Base-by-base conservation (phyloP, 1,140 invertebrate species). In the Galendromus occidentalis region DNA sequence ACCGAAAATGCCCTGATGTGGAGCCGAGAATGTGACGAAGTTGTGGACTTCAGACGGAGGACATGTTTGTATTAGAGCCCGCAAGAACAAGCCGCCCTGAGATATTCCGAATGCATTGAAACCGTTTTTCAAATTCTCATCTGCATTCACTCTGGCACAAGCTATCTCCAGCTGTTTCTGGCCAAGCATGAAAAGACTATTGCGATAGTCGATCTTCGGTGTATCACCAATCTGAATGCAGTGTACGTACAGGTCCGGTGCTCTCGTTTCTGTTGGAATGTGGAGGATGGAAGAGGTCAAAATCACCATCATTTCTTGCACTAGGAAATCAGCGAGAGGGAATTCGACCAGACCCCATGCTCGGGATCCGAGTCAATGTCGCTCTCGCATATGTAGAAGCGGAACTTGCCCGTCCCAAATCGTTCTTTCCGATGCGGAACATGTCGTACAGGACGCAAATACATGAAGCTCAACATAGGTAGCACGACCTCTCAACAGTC, bases 51-150 rank as follows among this genome's bases (percentile, higher is more conserved):
- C 14, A 4, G 18, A 22, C 4, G 45, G 45, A 5, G 45, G 45
- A 28, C 45, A 47, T 28, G 4, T 4, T 28, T 47, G 4, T 20
- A 47, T 47, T 4, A 47, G 45, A 7, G 45, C 45, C 45, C 45
- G 45, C 45, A 47, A 28, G 18, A 47, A 28, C 7, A 47, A 28
- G 4, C 45, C 45, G 28, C 45, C 45, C 14, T 47, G 45, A 28
- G 45, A 47, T 47, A 47, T 47, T 20, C 45, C 45, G 45, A 47
- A 47, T 14, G 45, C 45, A 14, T 47, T 47, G 45, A 47, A 47
- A 28, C 45, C 45, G 45, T 47, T 47, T 7, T 14, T 20, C 4
- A 47, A 14, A 28, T 47, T 47, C 4, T 47, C 45, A 14, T 47
- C 45, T 7, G 18, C 28, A 4, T 5, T 28, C 18, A 47, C 45